phyloP scores from a whole-genome alignment of 2,797 vertebrate species.

The Phoebastria nigripes region DNA sequence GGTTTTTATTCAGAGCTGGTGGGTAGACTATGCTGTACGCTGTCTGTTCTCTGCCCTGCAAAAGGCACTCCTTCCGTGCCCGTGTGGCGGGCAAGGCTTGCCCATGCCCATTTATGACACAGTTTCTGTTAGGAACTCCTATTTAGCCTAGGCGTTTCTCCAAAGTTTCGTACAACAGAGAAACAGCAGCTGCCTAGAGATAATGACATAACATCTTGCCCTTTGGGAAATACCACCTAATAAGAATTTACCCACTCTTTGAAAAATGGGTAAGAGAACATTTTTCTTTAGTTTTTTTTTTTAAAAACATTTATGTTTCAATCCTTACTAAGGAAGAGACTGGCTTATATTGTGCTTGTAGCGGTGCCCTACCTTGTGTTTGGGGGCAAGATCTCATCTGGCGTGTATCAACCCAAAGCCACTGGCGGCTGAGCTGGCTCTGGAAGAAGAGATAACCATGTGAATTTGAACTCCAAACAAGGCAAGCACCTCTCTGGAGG shows the following conservation, averaged over 20 bases:
- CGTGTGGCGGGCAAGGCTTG: not conserved
- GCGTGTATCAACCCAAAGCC: not conserved
- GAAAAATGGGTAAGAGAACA: not conserved
- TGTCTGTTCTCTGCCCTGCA: not conserved
- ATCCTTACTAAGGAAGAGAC: not conserved
- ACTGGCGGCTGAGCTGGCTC: not conserved
- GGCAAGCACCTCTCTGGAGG: not conserved
- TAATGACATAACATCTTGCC: not conserved
- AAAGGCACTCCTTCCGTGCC: not conserved
- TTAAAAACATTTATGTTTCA: not conserved
- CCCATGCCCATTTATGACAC: not conserved
- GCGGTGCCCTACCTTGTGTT: too few relatives aligned
- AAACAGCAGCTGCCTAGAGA: not conserved
- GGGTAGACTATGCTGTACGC: not conserved
- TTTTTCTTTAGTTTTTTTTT: not conserved
- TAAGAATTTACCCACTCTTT: not conserved
- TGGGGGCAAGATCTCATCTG: not conserved
- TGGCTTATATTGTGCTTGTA: not conserved
- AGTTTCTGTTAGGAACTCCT: not conserved
- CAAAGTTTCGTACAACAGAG: not conserved
- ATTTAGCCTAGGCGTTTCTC: not conserved
- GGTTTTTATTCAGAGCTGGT: not conserved
- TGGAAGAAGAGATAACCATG: not conserved
- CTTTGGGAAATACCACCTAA: not conserved
- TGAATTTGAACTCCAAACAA: not conserved